A percentile compares a stretch with the other conserved stretches of the same genome.
phyloP scores from a whole-genome alignment of 2,113 vertebrate species.

The Ciconia stormi region DNA sequence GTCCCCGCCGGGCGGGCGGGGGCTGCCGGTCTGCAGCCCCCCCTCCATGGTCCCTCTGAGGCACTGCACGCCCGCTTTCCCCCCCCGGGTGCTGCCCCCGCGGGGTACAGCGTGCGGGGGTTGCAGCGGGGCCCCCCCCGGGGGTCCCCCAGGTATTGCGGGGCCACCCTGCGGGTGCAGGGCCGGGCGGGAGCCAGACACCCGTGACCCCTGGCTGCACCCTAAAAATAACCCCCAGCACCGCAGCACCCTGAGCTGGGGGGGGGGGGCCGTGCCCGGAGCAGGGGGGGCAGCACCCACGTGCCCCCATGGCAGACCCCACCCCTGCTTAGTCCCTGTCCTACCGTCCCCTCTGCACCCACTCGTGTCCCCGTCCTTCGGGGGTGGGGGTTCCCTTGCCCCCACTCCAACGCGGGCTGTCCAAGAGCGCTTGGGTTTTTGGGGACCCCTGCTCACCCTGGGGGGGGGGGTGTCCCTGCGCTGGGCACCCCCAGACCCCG shows the following conservation, averaged over 20 bases:
- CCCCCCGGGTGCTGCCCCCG: neutral
- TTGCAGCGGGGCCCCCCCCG: too few relatives aligned
- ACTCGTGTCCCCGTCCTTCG: neutral
- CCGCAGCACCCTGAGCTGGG: neutral
- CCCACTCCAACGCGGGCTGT: neutral
- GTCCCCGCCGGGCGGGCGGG: neutral
- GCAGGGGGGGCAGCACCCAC: neutral
- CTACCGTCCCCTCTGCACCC: neutral
- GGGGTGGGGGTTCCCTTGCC: neutral
- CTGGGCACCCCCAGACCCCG: too few relatives aligned
- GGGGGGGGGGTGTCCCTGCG: neutral
- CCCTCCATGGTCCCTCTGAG: neutral
- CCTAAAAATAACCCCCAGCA: neutral
- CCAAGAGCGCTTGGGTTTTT: neutral
- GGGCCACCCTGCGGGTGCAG: neutral
- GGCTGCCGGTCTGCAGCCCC: neutral
- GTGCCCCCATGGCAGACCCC: neutral
- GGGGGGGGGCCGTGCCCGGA: too few relatives aligned
- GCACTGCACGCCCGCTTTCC: too few relatives aligned
- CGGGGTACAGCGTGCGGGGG: neutral
- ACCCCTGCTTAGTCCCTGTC: neutral
- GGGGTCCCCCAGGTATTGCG: neutral
- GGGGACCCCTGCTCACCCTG: neutral
- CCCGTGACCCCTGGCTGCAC: neutral
- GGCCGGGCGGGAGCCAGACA: neutral